Evolutionary conservation across 2,888 invertebrate genomes (phyloP), one percentile per base, ranked within the genome.

Genomic region (Ochropleura plecta): DNA sequence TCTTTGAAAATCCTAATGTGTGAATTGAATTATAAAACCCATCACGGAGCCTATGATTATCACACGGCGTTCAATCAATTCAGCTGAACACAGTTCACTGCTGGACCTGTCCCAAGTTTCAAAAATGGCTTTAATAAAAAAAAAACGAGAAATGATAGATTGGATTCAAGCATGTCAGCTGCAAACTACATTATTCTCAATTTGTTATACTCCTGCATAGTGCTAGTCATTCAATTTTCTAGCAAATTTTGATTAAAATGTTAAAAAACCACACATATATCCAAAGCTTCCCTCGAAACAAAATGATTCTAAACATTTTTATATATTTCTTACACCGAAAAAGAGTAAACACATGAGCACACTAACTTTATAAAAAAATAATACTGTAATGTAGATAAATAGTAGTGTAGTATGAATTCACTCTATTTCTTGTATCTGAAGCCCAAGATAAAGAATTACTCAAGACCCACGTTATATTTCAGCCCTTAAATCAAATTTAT

Each of bases 401-500:
- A 79, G 79, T 78, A 66, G 62, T 75, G 70, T 82, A 71, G 60
- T 74, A 66, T 44, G 73, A 78, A 76, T 78, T 78, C 75, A 78
- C 81, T 81, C 76, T 70, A 60, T 79, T 78, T 81, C 70, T 55
- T 75, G 78, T 81, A 73, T 78, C 78, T 73, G 73, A 72, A 68
- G 82, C 78, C 46, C 73, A 75, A 78, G 76, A 77, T 84, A 82
- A 86, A 82, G 79, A 83, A 85, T 83, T 73, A 81, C 78, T 73
- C 75, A 57, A 81, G 78, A 80, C 81, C 80, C 83, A 75, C 73
- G 78, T 86, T 84, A 85, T 82, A 83, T 88, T 89, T 89, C 74
- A 82, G 57, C 79, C 78, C 78, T 81, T 84, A 86, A 89, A 89
- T 88, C 86, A 86, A 87, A 88, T 88, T 89, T 87, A 85, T 81